phyloP scores from a whole-genome alignment of 2,888 invertebrate species.

The Hydroisotoma schaefferi region DNA sequence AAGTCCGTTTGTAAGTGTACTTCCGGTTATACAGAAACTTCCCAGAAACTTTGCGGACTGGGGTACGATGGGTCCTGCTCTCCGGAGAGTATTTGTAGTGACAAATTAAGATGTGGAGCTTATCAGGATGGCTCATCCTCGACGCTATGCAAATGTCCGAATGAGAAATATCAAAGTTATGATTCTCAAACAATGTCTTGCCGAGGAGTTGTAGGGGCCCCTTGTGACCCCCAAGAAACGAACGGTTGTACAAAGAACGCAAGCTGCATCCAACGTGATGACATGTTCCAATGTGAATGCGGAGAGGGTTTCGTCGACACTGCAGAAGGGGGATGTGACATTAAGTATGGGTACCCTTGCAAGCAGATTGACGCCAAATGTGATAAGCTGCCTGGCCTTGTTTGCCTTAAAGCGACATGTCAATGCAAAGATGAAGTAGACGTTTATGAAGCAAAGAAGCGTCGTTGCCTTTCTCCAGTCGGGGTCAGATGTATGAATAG shows the following conservation, averaged over 20 bases:
- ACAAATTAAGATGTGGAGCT: background rate
- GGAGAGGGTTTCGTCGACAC: background rate
- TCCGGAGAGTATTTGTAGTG: background rate
- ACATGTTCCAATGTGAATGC: background rate
- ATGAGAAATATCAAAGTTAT: background rate
- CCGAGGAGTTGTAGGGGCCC: background rate
- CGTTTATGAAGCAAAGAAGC: constrained; percentile 4
- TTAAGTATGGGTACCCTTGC: background rate
- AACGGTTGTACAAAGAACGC: background rate
- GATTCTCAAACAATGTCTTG: background rate
- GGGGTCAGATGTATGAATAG: constrained; percentile 1
- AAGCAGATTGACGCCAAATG: background rate
- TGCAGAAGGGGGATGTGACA: background rate
- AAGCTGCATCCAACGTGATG: background rate
- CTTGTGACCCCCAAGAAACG: background rate
- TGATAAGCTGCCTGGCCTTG: background rate
- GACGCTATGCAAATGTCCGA: background rate
- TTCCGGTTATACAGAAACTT: background rate
- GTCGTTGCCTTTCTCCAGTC: constrained; percentile 7
- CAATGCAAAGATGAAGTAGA: constrained; percentile 13
- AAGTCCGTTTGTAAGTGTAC: background rate
- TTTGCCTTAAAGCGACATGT: constrained; percentile 11
- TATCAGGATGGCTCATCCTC: background rate
- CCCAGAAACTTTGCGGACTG: background rate
- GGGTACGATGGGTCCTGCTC: background rate